A percentile compares a stretch with the other conserved stretches of the same genome.
phyloP scores from a whole-genome alignment of 2,113 vertebrate genomes.

The Aplodontia rufa region DNA sequence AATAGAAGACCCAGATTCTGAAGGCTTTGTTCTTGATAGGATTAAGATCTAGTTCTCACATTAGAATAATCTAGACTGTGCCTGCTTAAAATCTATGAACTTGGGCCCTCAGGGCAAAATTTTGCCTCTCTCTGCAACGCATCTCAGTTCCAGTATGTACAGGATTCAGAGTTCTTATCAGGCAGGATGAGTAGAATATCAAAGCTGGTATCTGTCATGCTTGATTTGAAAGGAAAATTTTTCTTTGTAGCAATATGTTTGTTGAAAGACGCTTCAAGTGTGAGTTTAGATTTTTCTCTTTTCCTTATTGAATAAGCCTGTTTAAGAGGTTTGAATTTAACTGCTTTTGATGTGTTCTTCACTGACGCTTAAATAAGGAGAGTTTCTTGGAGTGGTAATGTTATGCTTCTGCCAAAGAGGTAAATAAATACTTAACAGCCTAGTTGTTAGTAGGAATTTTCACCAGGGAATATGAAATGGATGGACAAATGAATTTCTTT shows the following conservation, averaged over 20 bases:
- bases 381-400: conserved; percentile 50
- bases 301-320: conserved; percentile 64
- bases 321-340: conserved; percentile 71
- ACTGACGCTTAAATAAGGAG: conserved; percentile 60
- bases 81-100: conserved; percentile 41
- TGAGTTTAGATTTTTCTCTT: conserved; percentile 65
- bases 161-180: conserved; percentile 53
- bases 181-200: conserved; percentile 55
- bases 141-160: conserved; percentile 53
- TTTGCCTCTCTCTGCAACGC: conserved; percentile 31
- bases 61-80: conserved; percentile 37
- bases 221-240: conserved; percentile 72
- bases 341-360: conserved; percentile 74
- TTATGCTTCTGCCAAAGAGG: conserved; percentile 39
- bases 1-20: neutral
- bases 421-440: conserved; percentile 55
- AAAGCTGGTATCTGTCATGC: conserved; percentile 70
- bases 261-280: conserved; percentile 72
- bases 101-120: conserved; percentile 43
- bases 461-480: neutral
- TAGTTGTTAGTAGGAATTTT: conserved; percentile 38
- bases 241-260: conserved; percentile 74
- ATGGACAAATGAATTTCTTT: conserved; percentile 15
- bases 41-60: conserved; percentile 11
- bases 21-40: neutral